A percentile compares a stretch with the other conserved stretches of the same genome.
Conservation (phyloP, 1,140 invertebrate species). For the Dolichoris vasculosae region DNA sequence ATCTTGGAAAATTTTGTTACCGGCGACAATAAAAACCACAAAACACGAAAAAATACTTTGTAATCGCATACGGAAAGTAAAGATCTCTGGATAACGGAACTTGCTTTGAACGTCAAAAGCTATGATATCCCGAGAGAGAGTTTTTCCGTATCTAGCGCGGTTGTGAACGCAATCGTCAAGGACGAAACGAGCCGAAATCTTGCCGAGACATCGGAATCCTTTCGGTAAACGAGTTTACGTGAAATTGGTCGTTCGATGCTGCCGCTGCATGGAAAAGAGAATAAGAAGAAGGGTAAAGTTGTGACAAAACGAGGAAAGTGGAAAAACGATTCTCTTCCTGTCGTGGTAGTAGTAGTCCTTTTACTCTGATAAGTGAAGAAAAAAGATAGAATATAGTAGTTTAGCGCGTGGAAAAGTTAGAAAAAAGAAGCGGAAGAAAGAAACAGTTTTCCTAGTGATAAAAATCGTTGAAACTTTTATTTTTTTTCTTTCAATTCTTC, state of each 20-base stretch:
- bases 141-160: slow-evolving; percentile 18
- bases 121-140: slow-evolving; percentile 23
- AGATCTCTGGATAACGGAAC: neutral
- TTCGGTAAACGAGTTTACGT: slow-evolving; percentile 51
- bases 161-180: slow-evolving; percentile 12
- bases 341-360: neutral
- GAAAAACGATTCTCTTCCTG: slow-evolving; percentile 40
- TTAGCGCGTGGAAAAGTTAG: slow-evolving; percentile 30
- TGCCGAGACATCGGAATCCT: slow-evolving; percentile 47
- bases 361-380: slow-evolving; percentile 19
- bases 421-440: slow-evolving; percentile 28
- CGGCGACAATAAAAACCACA: neutral
- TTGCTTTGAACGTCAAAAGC: slow-evolving; percentile 24
- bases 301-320: slow-evolving; percentile 44
- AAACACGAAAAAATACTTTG: slow-evolving; percentile 2
- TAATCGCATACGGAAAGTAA: neutral
- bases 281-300: slow-evolving; percentile 49
- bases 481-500: neutral
- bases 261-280: slow-evolving; percentile 47
- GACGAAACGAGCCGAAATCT: slow-evolving; percentile 45
- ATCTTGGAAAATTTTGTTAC: neutral
- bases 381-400: slow-evolving; percentile 27
- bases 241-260: slow-evolving; percentile 51
- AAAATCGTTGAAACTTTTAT: slow-evolving; percentile 41
- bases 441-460: slow-evolving; percentile 45